Evolutionary conservation across 2,888 invertebrate genomes (phyloP).

Genomic region (Agonopterix subpropinquella): DNA sequence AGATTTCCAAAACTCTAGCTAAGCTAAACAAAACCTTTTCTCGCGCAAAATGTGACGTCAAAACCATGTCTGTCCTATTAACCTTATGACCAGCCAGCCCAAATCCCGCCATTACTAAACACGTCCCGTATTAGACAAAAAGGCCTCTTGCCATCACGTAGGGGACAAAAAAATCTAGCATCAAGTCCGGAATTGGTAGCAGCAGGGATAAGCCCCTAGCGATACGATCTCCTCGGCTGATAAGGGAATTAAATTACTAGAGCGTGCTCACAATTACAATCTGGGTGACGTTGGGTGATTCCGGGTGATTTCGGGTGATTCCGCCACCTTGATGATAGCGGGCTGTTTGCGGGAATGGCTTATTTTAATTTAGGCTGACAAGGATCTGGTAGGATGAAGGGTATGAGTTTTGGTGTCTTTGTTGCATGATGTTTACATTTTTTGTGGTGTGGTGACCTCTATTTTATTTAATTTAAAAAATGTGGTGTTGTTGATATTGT

Average conservation of each 20-base stretch:
- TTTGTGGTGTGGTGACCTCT: too few relatives aligned
- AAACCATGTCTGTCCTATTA: too few relatives aligned
- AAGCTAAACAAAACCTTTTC: too few relatives aligned
- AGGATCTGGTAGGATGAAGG: background rate
- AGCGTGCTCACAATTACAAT: conserved; percentile 45
- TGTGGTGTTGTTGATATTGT: too few relatives aligned
- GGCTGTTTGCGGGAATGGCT: conserved; percentile 2
- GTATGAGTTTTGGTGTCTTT: too few relatives aligned
- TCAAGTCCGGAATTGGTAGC: conserved; percentile 18
- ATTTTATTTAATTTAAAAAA: too few relatives aligned
- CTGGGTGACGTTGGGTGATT: conserved; percentile 9
- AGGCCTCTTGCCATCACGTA: background rate
- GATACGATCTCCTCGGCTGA: conserved; percentile 44
- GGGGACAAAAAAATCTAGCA: conserved; percentile 20
- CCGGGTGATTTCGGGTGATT: background rate
- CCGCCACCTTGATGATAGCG: background rate
- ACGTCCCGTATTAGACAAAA: too few relatives aligned
- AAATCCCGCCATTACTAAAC: too few relatives aligned
- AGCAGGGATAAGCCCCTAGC: conserved; percentile 34
- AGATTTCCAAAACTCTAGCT: too few relatives aligned
- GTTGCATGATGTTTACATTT: too few relatives aligned
- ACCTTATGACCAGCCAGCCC: too few relatives aligned
- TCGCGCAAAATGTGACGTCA: too few relatives aligned
- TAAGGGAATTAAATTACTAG: conserved; percentile 58
- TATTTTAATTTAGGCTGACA: conserved; percentile 6